Base-by-base conservation (phyloP, 2,888 invertebrate species). In the Cephus spinipes region DNA sequence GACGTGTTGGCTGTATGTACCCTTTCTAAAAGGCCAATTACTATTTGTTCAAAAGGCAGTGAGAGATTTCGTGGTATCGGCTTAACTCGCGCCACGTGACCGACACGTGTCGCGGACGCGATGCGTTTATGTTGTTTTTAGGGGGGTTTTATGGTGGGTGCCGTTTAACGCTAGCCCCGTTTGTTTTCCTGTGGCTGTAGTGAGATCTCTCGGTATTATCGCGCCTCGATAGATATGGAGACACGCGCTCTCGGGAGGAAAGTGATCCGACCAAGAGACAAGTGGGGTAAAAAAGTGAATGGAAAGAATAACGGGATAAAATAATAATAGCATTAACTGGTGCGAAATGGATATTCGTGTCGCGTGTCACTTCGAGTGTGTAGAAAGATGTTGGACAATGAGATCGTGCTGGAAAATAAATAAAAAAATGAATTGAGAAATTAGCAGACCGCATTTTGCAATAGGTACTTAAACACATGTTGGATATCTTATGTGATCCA, bases 101-200 rank as follows among this genome's bases (percentile, higher is more conserved):
- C n/a, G 87, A 73, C 90, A 89, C 90, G 90, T 88, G 89, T 78
- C 87, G 23, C 69, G 35, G 81, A 75, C 80, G 81, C 82, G 77
- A 31, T 78, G 78, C 76, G 80, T 74, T 73, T 76, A 77, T 77
- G 74, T 76, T 80, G 83, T 83, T 83, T 82, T 77, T 73, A 75
- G 75, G 75, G 55, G 55, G 55, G 1, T 34, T 55, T 55, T 55
- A 55, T 55, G 55, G 9, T 55, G 55, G 55, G 55, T 23, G 55
- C 23, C 55, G 55, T 55, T 55, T 55, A 55, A 55, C 55, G 23
- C 55, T 55, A 55, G 55, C 55, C 55, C 55, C 23, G 23, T 55
- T 55, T 55, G 55, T 55, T 55, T 55, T 55, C 55, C 55, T 55
- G 9, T 23, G 55, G 55, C 55, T 23, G 55, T 55, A 55, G 55